phyloP scores from a whole-genome alignment of 2,888 invertebrate species.

The Dolomedes plantarius region DNA sequence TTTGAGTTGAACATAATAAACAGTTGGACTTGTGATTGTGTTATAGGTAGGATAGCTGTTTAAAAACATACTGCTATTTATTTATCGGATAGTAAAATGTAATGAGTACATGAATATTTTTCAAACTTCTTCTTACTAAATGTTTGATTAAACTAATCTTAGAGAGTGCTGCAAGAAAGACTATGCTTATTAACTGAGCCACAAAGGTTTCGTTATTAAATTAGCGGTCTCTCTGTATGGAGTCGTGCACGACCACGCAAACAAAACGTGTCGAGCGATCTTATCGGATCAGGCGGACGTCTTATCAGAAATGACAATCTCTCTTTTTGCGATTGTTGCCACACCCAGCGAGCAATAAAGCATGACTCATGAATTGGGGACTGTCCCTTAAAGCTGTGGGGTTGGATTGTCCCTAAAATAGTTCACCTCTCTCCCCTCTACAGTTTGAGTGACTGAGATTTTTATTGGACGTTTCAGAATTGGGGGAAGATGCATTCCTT shows the following conservation, averaged over 20 bases:
- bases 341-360: slow-evolving; percentile 53
- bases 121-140: too few relatives aligned
- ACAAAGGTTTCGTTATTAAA: too few relatives aligned
- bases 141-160: too few relatives aligned
- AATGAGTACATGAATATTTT: too few relatives aligned
- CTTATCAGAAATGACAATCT: slow-evolving; percentile 51
- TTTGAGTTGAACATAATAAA: too few relatives aligned
- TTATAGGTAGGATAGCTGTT: too few relatives aligned
- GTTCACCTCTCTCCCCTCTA: not conserved
- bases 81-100: too few relatives aligned
- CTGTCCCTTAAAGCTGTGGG: slow-evolving; percentile 35
- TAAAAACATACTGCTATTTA: too few relatives aligned
- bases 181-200: too few relatives aligned
- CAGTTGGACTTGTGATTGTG: too few relatives aligned
- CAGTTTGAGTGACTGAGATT: not conserved
- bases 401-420: slow-evolving; percentile 7
- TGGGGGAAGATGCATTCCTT: not conserved
- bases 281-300: not conserved
- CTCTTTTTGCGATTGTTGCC: slow-evolving; percentile 49
- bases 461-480: not conserved
- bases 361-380: slow-evolving; percentile 52
- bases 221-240: too few relatives aligned
- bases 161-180: too few relatives aligned
- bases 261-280: slow-evolving; percentile 10
- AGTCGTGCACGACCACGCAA: not conserved